Base-by-base conservation (phyloP, 2,113 vertebrate species). In the Brachirus orientalis region DNA sequence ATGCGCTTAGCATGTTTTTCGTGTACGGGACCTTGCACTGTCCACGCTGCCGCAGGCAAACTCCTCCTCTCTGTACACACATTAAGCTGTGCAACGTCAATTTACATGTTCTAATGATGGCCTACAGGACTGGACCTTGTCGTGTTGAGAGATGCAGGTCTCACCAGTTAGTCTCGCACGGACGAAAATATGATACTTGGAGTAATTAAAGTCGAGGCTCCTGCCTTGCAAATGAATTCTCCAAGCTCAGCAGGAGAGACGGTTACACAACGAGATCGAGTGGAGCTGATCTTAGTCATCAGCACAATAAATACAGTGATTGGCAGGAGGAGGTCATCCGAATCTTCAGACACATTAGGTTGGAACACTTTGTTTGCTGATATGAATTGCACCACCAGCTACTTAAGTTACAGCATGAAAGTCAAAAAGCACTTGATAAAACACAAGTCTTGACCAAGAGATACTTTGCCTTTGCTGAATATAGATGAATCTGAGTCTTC, bases 151-250 rank as follows among this genome's bases (percentile, higher is more conserved):
- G 22, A 55, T 67, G n/a, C n/a, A n/a, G n/a, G n/a, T n/a, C n/a
- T n/a, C n/a, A n/a, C n/a, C n/a, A n/a, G n/a, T n/a, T n/a, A 37
- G 36, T 9, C 36, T 37, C 63, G 2, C 53, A 18, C 53, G 10
- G 1, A 35, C 69, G 71, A 63, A 43, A 85, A 82, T 47, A 65
- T 16, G 64, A 80, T 59, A 63, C 66, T 60, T 22, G 47, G 56
- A 67, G 77, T 83, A 80, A 87, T 89, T 87, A 86, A 86, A 84
- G 77, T 78, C 52, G 11, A 63, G 61, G 63, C 76, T 77, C 51
- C 79, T 63, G 20, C 69, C 13, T 74, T 36, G 36, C 69, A 75
- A 63, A 64, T 66, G 0, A 79, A 83, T 84, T 76, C 73, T 73
- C 73, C 69, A 33, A 10, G 56, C 80, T 86, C 85, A 72, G 83